Conservation (phyloP, 2,797 vertebrate species). For the Vespertilio murinus region DNA sequence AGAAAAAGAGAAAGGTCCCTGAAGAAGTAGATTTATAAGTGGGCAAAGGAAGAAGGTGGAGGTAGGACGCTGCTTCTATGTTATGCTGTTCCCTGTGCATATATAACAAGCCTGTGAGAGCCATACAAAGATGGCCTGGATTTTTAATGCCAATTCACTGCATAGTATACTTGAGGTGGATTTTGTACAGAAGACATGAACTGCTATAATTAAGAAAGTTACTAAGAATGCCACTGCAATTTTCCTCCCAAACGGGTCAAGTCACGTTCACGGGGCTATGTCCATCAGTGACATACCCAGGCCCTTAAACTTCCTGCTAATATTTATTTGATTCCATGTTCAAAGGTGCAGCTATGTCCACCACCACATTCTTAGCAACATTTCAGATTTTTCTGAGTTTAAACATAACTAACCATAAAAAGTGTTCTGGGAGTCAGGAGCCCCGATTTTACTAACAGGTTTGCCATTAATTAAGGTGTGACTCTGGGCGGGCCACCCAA, state of each 20-base stretch:
- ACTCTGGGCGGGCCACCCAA: not conserved
- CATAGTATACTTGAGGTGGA: not conserved
- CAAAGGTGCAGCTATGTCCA: not conserved
- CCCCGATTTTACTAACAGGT: not conserved
- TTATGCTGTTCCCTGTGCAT: not conserved
- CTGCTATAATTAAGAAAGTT: not conserved
- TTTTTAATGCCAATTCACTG: not conserved
- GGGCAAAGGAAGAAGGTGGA: too few species aligned
- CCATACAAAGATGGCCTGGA: not conserved
- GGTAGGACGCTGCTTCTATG: not conserved
- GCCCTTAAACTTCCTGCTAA: not conserved
- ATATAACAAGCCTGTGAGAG: not conserved
- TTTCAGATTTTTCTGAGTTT: not conserved
- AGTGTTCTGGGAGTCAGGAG: not conserved
- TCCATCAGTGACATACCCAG: not conserved
- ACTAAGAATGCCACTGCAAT: not conserved
- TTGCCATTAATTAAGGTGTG: not conserved
- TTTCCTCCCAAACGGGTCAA: not conserved
- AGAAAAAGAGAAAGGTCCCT: not conserved
- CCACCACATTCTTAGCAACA: not conserved
- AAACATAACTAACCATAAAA: not conserved
- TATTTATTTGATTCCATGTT: not conserved
- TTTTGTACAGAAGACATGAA: slow-evolving; percentile 13
- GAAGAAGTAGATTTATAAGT: too few species aligned
- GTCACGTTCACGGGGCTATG: not conserved